Evolutionary conservation across 37 sponge, comb jelly and placozoan genomes (phyloP).

Genomic region (Tethya wilhelma): DNA sequence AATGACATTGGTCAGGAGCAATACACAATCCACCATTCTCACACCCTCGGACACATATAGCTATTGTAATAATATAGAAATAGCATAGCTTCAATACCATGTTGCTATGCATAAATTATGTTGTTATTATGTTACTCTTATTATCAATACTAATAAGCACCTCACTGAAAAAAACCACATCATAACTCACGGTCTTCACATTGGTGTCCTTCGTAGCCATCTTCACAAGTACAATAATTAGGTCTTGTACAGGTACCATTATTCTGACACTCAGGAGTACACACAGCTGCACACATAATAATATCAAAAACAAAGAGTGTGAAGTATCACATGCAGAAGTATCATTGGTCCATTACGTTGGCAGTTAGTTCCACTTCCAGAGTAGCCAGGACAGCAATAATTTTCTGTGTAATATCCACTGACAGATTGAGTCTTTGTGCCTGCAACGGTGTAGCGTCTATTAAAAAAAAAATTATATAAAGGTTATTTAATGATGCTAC

Average conservation of each 20-base stretch:
- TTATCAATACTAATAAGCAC: no score
- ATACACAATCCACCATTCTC: not conserved
- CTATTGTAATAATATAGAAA: no score
- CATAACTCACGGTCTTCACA: not conserved
- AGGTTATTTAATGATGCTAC: no score
- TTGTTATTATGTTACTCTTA: not conserved
- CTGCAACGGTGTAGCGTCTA: not conserved
- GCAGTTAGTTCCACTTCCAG: not conserved
- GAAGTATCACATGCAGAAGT: not conserved
- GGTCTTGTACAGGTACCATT: not conserved
- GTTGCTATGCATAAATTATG: no score
- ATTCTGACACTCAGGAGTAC: not conserved
- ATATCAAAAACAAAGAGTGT: no score
- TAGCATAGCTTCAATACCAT: no score
- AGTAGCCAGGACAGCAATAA: not conserved
- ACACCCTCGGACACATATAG: conserved; percentile 1
- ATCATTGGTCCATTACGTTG: not conserved
- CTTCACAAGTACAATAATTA: not conserved
- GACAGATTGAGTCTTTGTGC: not conserved
- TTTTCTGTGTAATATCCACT: not conserved
- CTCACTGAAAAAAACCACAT: not conserved
- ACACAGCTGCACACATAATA: not conserved
- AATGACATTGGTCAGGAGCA: not conserved
- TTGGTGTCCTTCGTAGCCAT: not conserved
- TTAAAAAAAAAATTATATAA: no score